phyloP scores from a whole-genome alignment of 2,888 invertebrate genomes.

The Cosmorhoe ocellata region DNA sequence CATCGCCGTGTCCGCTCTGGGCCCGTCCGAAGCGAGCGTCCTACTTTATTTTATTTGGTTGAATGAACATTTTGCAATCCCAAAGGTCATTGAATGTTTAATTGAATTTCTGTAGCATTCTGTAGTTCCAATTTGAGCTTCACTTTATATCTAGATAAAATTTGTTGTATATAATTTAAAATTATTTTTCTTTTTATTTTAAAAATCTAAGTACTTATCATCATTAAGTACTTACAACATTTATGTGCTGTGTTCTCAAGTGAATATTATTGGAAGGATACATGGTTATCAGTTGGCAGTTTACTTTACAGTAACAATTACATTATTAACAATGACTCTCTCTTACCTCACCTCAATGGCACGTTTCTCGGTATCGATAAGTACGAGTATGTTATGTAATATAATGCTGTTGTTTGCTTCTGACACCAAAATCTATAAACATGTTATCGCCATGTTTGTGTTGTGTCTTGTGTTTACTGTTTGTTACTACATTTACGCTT shows the following conservation, averaged over 20 bases:
- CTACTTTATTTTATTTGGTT: slow-evolving; percentile 43
- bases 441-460: slow-evolving; percentile 6
- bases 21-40: slow-evolving; percentile 36
- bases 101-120: slow-evolving; percentile 15
- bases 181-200: too few species aligned
- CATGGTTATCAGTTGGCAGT: background rate
- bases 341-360: slow-evolving; percentile 3
- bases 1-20: slow-evolving; percentile 43
- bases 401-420: slow-evolving; percentile 13
- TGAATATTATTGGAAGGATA: background rate
- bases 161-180: too few species aligned
- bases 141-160: background rate
- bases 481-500: background rate
- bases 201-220: too few species aligned
- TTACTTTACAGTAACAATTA: background rate
- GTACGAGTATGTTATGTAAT: slow-evolving; percentile 16
- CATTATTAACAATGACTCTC: slow-evolving; percentile 8
- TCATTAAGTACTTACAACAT: too few species aligned
- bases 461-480: background rate
- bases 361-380: slow-evolving; percentile 23
- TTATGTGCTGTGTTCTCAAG: background rate
- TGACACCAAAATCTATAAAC: slow-evolving; percentile 12
- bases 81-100: slow-evolving; percentile 30
- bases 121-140: slow-evolving; percentile 8
- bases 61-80: slow-evolving; percentile 34